Evolutionary conservation across 1,140 invertebrate species (phyloP).

Genomic region (Hylyphantes graminicola): DNA sequence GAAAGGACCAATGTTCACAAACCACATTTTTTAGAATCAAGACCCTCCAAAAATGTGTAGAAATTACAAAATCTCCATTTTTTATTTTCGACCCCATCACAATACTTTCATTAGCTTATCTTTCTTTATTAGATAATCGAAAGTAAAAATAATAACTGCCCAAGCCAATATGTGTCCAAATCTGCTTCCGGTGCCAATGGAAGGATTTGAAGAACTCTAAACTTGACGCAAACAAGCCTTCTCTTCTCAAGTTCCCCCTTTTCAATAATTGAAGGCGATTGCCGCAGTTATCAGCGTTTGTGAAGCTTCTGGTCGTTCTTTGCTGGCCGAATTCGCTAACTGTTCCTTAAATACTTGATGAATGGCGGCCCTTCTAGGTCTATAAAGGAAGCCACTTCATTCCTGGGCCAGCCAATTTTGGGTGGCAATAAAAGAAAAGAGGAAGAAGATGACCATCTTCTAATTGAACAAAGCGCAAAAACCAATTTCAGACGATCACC

Average conservation of each 20-base stretch:
- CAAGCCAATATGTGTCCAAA: no score
- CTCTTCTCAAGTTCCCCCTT: background rate
- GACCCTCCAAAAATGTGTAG: no score
- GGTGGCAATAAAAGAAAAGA: constrained; percentile 13
- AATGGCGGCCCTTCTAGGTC: constrained; percentile 28
- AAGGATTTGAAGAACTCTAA: no score
- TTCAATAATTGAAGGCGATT: constrained; percentile 24
- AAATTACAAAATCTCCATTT: no score
- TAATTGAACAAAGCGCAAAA: constrained; percentile 54
- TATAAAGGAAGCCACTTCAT: constrained; percentile 37
- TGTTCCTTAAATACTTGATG: constrained; percentile 59
- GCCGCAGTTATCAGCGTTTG: constrained; percentile 19
- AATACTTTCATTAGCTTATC: no score
- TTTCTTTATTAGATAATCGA: no score
- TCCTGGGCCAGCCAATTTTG: constrained; percentile 6
- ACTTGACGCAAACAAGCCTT: no score
- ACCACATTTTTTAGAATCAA: no score
- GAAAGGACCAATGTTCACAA: no score
- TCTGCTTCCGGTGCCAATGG: no score
- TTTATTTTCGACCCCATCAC: no score
- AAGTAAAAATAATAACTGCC: no score
- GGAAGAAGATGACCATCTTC: constrained; percentile 43
- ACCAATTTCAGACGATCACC: constrained; percentile 53
- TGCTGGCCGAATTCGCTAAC: constrained; percentile 47
- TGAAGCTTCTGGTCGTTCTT: constrained; percentile 7